phyloP scores from a whole-genome alignment of 92 coral and sea anemone species.

The Isaurus tuberculatus region DNA sequence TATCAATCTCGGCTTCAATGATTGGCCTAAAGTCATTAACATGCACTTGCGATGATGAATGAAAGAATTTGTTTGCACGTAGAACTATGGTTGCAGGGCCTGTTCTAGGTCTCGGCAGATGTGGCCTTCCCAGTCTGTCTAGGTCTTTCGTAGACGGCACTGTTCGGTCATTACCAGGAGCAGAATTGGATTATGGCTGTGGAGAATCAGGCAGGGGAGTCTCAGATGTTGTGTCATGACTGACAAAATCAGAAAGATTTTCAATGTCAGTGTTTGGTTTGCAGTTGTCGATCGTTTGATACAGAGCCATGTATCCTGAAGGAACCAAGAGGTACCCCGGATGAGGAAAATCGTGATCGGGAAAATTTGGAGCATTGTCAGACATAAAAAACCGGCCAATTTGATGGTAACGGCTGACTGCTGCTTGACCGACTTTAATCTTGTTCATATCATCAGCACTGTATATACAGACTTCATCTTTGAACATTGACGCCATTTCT shows the following conservation, averaged over 20 bases:
- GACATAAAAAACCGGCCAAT: conserved; percentile 25
- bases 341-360: too few relatives aligned
- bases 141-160: conserved; percentile 12
- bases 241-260: conserved; percentile 16
- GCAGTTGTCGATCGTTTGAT: conserved; percentile 6
- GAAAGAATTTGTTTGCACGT: conserved; percentile 19
- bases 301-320: conserved; percentile 41
- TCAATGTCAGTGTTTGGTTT: neutral
- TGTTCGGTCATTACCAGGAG: conserved; percentile 28
- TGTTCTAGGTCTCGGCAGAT: conserved; percentile 35
- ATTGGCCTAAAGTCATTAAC: conserved; percentile 35
- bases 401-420: conserved; percentile 42
- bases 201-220: conserved; percentile 22
- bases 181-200: conserved; percentile 17
- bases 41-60: conserved; percentile 20
- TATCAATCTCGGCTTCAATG: conserved; percentile 22
- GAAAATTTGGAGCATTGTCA: conserved; percentile 51
- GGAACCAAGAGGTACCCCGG: conserved; percentile 43
- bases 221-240: conserved; percentile 13
- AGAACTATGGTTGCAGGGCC: conserved; percentile 34
- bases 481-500: conserved; percentile 40
- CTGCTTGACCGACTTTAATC: conserved; percentile 38
- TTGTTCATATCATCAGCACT: conserved; percentile 34
- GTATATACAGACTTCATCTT: conserved; percentile 19
- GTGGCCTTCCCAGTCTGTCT: conserved; percentile 48